Percentiles rank a stretch among this genome's conserved stretches.
phyloP scores from a whole-genome alignment of 1,140 invertebrate species.

The Bombus confusus region DNA sequence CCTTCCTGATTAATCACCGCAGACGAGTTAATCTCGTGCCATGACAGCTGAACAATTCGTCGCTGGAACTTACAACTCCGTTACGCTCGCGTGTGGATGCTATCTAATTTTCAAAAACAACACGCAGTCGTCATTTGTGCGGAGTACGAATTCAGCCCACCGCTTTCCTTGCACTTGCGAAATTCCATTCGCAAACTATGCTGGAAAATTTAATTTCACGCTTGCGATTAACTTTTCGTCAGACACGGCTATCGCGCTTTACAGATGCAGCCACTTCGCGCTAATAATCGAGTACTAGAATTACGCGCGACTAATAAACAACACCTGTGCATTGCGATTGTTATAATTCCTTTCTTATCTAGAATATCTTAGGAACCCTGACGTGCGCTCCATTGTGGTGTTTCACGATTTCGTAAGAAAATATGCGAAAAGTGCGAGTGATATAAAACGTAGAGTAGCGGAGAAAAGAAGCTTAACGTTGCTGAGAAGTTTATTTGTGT shows the following conservation, averaged over 20 bases:
- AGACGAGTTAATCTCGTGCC: neutral
- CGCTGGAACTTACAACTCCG: constrained; percentile 12
- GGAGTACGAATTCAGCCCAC: neutral
- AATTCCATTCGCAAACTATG: neutral
- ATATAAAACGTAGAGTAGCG: too few relatives aligned
- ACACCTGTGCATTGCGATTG: neutral
- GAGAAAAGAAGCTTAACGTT: too few relatives aligned
- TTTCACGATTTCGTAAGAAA: neutral
- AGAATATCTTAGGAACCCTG: too few relatives aligned
- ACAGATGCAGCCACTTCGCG: too few relatives aligned
- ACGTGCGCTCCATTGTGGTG: fast-evolving
- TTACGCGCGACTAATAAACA: neutral
- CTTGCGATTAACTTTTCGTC: constrained; percentile 5
- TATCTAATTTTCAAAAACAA: constrained; percentile 44
- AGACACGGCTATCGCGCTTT: neutral
- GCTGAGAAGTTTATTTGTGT: too few relatives aligned
- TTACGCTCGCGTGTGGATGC: neutral
- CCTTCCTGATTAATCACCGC: neutral
- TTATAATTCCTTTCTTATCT: neutral
- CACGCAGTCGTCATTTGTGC: constrained; percentile 12
- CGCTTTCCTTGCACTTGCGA: neutral
- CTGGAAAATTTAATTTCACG: neutral
- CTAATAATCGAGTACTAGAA: too few relatives aligned
- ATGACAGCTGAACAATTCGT: constrained; percentile 24
- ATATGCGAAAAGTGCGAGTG: too few relatives aligned